phyloP scores from a whole-genome alignment of 2,888 invertebrate species.

The Argyresthia goedartella region DNA sequence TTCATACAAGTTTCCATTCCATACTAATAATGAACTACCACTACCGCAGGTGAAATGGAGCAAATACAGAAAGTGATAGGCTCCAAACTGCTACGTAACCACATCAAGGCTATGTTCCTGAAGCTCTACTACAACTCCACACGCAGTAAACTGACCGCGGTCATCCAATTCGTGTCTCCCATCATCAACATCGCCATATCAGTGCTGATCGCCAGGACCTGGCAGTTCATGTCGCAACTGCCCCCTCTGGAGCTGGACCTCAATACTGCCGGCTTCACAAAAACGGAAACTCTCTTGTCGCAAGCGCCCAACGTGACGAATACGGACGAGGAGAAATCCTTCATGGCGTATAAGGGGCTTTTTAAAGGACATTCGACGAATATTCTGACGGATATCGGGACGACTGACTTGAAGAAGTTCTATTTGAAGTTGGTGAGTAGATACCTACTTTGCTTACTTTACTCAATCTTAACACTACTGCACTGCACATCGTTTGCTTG shows the following conservation, averaged over 20 bases:
- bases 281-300: slow-evolving; percentile 45
- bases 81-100: slow-evolving; percentile 42
- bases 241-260: slow-evolving; percentile 71
- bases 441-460: not conserved
- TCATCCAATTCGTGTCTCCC: slow-evolving; percentile 56
- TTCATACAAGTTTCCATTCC: too few species aligned
- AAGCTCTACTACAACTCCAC: slow-evolving; percentile 48
- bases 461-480: not conserved
- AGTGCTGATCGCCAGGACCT: slow-evolving; percentile 51
- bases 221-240: slow-evolving; percentile 65
- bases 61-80: slow-evolving; percentile 50
- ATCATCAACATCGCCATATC: slow-evolving; percentile 56
- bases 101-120: slow-evolving; percentile 58
- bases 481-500: too few species aligned
- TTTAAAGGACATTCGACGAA: slow-evolving; percentile 39
- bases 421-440: slow-evolving; percentile 56
- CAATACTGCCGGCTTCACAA: slow-evolving; percentile 30
- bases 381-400: slow-evolving; percentile 40
- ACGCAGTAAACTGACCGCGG: slow-evolving; percentile 45
- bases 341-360: slow-evolving; percentile 42
- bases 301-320: slow-evolving; percentile 28
- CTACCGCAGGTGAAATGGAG: slow-evolving; percentile 33
- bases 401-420: slow-evolving; percentile 38
- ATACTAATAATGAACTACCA: too few species aligned
- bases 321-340: slow-evolving; percentile 31